These are phyloP conservation scores for Nematopogon swammerdamellus DNA, from an alignment of 2,888 invertebrate genomes.

Conservation along the genomic window DNA sequence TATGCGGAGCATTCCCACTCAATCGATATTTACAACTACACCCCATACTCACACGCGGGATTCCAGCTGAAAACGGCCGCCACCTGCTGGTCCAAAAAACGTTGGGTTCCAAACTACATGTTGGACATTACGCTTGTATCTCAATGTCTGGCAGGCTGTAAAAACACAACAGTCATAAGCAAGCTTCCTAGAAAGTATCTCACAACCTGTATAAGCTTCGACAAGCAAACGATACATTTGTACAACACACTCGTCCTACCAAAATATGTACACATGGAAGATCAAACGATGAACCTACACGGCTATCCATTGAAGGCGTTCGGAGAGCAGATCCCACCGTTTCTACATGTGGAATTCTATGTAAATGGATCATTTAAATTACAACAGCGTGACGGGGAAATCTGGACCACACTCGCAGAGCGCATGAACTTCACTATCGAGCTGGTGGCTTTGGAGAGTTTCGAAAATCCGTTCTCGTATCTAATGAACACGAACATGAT, in stretches of 20 bases:
- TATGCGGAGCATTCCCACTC: conserved; percentile 17
- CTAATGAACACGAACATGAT: conserved; percentile 23
- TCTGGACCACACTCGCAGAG: conserved; percentile 32
- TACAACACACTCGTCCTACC: conserved; percentile 11
- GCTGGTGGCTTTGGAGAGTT: conserved; percentile 9
- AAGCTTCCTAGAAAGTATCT: conserved; percentile 22
- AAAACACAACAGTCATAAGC: conserved; percentile 25
- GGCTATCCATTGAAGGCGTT: conserved; percentile 26
- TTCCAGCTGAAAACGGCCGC: conserved; percentile 19
- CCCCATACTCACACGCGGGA: conserved; percentile 24
- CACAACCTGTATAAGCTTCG: conserved; percentile 33
- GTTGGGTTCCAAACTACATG: conserved; percentile 16
- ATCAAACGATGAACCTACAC: conserved; percentile 28
- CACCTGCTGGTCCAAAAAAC: conserved; percentile 31
- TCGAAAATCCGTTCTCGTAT: not conserved
- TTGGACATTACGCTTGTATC: conserved; percentile 21
- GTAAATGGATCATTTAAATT: conserved; percentile 24
- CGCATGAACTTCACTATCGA: conserved; percentile 37
- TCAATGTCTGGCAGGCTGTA: conserved; percentile 25
- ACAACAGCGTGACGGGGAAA: conserved; percentile 36
- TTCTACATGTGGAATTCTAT: conserved; percentile 20
- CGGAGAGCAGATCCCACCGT: conserved; percentile 24
- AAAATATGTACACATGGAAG: conserved; percentile 22
- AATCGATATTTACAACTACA: conserved; percentile 21
- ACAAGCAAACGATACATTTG: conserved; percentile 18